A percentile compares a stretch with the other conserved stretches of the same genome.
phyloP scores from a whole-genome alignment of 2,888 invertebrate species.

The Ferdinandea cuprea region DNA sequence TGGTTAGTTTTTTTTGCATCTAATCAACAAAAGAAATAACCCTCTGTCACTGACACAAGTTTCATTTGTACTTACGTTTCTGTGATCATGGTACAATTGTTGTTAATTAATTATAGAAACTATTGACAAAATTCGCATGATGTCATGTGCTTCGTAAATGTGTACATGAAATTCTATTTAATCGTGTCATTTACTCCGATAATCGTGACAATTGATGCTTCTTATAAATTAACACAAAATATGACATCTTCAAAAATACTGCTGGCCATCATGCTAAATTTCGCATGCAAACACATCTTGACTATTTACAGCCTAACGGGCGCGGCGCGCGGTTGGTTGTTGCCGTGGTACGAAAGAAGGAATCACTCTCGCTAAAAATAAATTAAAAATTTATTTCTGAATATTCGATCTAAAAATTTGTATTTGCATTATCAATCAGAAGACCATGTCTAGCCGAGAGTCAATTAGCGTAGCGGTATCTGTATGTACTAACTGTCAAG shows the following conservation, averaged over 20 bases:
- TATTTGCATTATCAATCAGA: constrained; percentile 21
- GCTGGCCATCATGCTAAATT: constrained; percentile 10
- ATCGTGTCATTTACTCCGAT: not conserved
- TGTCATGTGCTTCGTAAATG: constrained; percentile 21
- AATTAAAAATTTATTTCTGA: constrained; percentile 16
- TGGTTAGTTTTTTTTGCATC: too few relatives aligned
- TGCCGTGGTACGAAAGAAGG: too few relatives aligned
- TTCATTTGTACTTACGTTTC: not conserved
- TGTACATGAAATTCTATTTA: constrained; percentile 22
- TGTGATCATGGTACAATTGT: constrained; percentile 39
- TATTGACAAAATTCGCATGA: constrained; percentile 15
- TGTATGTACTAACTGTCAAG: not conserved
- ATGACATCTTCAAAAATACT: constrained; percentile 9
- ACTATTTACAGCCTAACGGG: constrained; percentile 4
- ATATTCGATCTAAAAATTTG: constrained; percentile 22
- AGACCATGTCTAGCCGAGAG: not conserved
- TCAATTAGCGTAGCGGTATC: not conserved
- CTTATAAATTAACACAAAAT: constrained; percentile 7
- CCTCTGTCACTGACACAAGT: too few relatives aligned
- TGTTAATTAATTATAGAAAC: constrained; percentile 31
- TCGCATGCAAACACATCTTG: constrained; percentile 8
- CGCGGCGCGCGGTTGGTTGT: too few relatives aligned
- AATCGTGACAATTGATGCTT: constrained; percentile 24
- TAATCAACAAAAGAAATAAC: too few relatives aligned
- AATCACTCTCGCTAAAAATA: constrained; percentile 24